Base-by-base conservation (phyloP, 1,140 invertebrate species). In the Dysdera silvatica region DNA sequence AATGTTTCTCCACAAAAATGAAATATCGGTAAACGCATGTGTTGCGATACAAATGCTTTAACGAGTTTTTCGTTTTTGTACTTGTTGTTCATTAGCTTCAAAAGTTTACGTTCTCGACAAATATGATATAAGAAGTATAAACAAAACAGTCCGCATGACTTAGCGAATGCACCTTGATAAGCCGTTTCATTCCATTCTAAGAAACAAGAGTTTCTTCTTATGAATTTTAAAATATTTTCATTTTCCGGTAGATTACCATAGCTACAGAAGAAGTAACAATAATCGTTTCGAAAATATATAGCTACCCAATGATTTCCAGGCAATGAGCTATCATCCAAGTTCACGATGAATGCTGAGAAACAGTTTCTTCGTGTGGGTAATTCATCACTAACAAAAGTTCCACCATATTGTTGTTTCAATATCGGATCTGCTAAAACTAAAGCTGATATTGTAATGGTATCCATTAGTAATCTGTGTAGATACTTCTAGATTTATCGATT, bases 291-390 rank as follows among this genome's bases (percentile, higher is more conserved):
- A 35, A 54, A 37, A 18, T 18, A 33, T 2, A 54, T 37, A 1
- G 31, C 51, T 2, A 54, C 33, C 51, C 51, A 54, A 37, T 54
- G 51, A 37, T 23, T 54, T 8, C 51, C 51, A 10, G 51, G 51
- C 10, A n/a, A 10, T 12, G 14, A 10, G 20, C 40, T 54, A 23
- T 31, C 10, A 54, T 54, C 51, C 24, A 54, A 54, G 40, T 54
- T 54, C 10, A 37, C 18, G 18, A 54, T 53, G 28, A 53, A 53
- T 24, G 29, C 33, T 23, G 1, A 3, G 37, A 3, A 54, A 4
- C 2, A 3, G 0, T 6, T 37, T 16, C 23, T 37, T 8, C 7
- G 16, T 2, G 33, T 16, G 4, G 51, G 31, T 6, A 53, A 35
- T 18, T 35, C 33, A 23, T 53, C 51, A 6, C 23, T 40, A 18